phyloP scores from a whole-genome alignment of 2,113 vertebrate species.

The Phaethornis superciliosus region DNA sequence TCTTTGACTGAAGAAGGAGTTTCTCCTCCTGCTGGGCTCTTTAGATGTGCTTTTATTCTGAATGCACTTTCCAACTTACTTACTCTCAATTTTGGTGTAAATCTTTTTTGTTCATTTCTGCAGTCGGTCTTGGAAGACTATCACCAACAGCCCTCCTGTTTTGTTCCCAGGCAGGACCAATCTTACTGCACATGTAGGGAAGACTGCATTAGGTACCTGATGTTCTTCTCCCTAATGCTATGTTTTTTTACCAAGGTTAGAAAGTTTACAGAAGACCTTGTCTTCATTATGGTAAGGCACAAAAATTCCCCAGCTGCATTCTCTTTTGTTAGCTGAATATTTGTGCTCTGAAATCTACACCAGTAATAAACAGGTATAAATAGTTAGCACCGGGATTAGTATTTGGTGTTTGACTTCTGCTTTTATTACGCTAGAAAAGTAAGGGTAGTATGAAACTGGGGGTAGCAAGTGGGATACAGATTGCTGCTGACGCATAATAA shows the following conservation, averaged over 20 bases:
- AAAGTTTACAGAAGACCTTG: neutral
- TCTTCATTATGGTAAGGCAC: neutral
- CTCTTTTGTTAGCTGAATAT: neutral
- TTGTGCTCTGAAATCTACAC: neutral
- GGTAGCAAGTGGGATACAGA: neutral
- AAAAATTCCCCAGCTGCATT: neutral
- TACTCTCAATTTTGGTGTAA: neutral
- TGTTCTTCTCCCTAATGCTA: neutral
- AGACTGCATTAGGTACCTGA: neutral
- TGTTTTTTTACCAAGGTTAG: neutral
- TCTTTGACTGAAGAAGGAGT: neutral
- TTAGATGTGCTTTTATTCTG: neutral
- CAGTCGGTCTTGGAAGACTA: neutral
- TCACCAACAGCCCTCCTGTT: accelerated
- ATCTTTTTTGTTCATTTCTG: neutral
- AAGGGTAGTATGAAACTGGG: neutral
- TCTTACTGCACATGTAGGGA: neutral
- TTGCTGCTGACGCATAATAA: neutral
- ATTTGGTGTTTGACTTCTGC: neutral
- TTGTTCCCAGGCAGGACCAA: neutral
- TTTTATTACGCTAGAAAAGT: neutral
- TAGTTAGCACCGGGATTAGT: neutral
- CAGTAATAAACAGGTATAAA: neutral
- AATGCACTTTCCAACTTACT: neutral
- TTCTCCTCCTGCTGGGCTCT: neutral